Base-by-base conservation (phyloP, 2,888 invertebrate species). In the Coelinius sp. region DNA sequence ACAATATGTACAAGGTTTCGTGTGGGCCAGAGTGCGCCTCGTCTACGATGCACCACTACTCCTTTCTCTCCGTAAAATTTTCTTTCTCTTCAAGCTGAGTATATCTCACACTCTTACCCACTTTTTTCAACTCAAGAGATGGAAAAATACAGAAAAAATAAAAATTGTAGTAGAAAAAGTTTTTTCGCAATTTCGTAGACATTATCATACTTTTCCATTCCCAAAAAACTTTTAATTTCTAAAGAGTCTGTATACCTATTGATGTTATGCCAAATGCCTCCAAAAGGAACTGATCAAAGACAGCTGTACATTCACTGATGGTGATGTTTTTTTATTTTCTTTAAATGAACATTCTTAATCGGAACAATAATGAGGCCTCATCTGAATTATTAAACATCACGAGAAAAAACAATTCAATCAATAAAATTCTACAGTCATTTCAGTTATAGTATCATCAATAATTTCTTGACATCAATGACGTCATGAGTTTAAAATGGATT, bases 161-260 rank as follows among this genome's bases (percentile, higher is more conserved):
- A 49, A 49, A 49, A 49, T 49, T 49, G 20, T 8, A 49, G 20
- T 20, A 7, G 46, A 49, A 20, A 49, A 49, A 49, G 46, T 49
- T 49, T n/a, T 44, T 44, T 49, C n/a, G 46, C 46, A 49, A 49
- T 49, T 49, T 49, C 46, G 46, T 49, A 49, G 46, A 49, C 14
- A 49, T 49, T 6, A 14, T 6, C 46, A 20, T 49, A 20, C 46
- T 20, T 49, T 49, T 14, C 46, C 4, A 49, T 49, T 49, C 14
- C 46, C 46, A 20, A 49, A 49, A 49, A 49, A 49, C 41, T n/a
- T 49, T 20, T 4, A 49, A 20, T 17, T 20, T 49, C 17, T 20
- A 14, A 20, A 1, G 20, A 49, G 46, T 49, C 46, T 49, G n/a
- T n/a, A 49, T 49, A 6, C 5, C 3, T 17, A 49, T 17, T 49